phyloP scores from a whole-genome alignment of 2,888 invertebrate genomes.

The Hypena proboscidalis region DNA sequence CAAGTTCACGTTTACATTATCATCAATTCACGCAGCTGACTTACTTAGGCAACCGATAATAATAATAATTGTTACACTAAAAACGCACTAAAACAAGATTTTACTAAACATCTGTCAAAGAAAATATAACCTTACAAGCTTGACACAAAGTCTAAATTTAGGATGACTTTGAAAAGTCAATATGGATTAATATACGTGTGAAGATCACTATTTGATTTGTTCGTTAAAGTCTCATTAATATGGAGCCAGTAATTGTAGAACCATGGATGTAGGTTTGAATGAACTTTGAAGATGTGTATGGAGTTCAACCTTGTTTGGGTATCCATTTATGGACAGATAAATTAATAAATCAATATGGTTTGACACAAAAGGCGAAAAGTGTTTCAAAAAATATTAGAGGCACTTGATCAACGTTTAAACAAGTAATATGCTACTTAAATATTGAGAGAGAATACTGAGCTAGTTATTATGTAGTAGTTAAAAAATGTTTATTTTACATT shows the following conservation, averaged over 20 bases:
- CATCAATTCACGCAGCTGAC: constrained; percentile 58
- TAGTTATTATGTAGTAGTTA: too few species aligned
- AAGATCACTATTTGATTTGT: constrained; percentile 40
- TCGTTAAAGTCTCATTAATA: constrained; percentile 40
- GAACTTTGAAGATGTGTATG: constrained; percentile 13
- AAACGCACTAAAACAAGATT: constrained; percentile 40
- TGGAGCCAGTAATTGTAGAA: constrained; percentile 29
- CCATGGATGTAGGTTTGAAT: constrained; percentile 16
- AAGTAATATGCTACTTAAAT: too few species aligned
- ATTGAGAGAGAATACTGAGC: too few species aligned
- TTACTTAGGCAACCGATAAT: constrained; percentile 62
- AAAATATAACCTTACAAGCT: constrained; percentile 8
- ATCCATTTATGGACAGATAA: constrained; percentile 1
- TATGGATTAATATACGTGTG: constrained; percentile 44
- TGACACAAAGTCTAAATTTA: neutral
- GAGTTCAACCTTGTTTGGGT: constrained; percentile 7
- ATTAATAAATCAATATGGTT: too few species aligned
- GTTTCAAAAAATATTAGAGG: too few species aligned
- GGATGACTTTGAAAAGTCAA: constrained; percentile 1
- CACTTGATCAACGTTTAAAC: too few species aligned
- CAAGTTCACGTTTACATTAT: constrained; percentile 52
- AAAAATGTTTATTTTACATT: too few species aligned
- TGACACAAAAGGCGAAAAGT: too few species aligned
- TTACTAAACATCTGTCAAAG: constrained; percentile 3
- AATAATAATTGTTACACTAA: constrained; percentile 48